Evolutionary conservation across 2,888 invertebrate species (phyloP).

Genomic region (Buathra laborator): DNA sequence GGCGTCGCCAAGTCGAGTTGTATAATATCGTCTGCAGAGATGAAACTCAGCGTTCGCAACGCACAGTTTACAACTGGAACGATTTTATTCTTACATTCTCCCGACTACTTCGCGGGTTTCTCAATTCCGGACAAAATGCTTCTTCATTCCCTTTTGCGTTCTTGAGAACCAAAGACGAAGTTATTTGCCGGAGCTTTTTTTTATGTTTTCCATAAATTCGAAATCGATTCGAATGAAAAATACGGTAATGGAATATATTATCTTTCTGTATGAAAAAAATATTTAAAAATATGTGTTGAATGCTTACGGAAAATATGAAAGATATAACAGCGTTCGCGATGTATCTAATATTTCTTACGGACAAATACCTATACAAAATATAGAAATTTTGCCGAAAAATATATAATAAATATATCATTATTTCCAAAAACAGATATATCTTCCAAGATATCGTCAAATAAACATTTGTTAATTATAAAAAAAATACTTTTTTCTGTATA

Average conservation of each 20-base stretch:
- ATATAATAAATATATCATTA: too few species aligned
- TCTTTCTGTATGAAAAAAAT: too few species aligned
- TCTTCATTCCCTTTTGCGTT: not conserved
- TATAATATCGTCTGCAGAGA: slow-evolving; percentile 33
- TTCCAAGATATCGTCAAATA: too few species aligned
- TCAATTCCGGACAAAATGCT: not conserved
- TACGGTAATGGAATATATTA: not conserved
- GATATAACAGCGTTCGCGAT: not conserved
- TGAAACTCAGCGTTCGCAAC: not conserved
- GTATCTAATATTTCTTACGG: not conserved
- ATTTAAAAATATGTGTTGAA: too few species aligned
- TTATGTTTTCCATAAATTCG: not conserved
- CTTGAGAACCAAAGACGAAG: not conserved
- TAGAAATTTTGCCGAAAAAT: too few species aligned
- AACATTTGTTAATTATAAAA: too few species aligned
- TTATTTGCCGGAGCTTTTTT: not conserved
- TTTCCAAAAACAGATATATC: too few species aligned
- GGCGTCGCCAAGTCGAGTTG: slow-evolving; percentile 46
- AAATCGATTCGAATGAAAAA: not conserved
- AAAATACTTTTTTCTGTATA: too few species aligned
- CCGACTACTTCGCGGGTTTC: slow-evolving; percentile 1
- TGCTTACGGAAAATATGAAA: too few species aligned
- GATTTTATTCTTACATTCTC: slow-evolving; percentile 33
- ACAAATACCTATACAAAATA: too few species aligned
- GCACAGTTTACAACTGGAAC: slow-evolving; percentile 10